Evolutionary conservation across 2,888 invertebrate genomes (phyloP), one percentile per base, ranked within the genome.

Genomic region (Drosophila limbata): DNA sequence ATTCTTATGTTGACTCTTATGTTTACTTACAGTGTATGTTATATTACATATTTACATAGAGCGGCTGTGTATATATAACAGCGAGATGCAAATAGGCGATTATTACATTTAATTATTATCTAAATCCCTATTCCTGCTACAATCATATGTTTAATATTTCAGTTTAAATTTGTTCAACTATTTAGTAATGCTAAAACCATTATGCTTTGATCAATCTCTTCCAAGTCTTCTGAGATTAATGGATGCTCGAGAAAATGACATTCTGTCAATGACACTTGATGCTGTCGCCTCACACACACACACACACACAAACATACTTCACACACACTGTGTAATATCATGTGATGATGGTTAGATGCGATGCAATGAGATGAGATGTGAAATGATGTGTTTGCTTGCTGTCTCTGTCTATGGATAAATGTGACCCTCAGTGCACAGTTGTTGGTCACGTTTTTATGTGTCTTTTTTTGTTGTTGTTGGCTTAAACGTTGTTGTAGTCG

Each of bases 231-330:
- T 68, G 50, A 82, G 82, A 89, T 82, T 85, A 89, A 88, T 88
- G 85, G 82, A 72, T 73, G 63, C 89, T 89, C 73, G 73, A 88
- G 75, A 68, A 87, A 88, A 77, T 88, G 85, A 87, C 88, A 79
- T 74, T 73, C 74, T 59, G 77, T 77, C 85, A 84, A 83, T 88
- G 82, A 51, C 85, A 83, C 85, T 83, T 82, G 80, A 68, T 44
- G 73, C 60, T 69, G 51, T 62, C 47, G 65, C 39, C 55, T 45
- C 45, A 48, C 59, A 57, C n/a, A 15, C 45, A 11, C 15, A 33
- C 13, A 17, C 50, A 44, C 25, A 53, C 13, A 51, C 28, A 25
- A 3, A 45, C 31, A 48, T 21, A 35, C n/a, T 31, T 31, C 33
- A 37, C 11, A 33, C 15, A 45, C 15, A 25, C 44, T 28, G 21